Conservation (phyloP, 2,797 vertebrate species). For the Trachurus trachurus region DNA sequence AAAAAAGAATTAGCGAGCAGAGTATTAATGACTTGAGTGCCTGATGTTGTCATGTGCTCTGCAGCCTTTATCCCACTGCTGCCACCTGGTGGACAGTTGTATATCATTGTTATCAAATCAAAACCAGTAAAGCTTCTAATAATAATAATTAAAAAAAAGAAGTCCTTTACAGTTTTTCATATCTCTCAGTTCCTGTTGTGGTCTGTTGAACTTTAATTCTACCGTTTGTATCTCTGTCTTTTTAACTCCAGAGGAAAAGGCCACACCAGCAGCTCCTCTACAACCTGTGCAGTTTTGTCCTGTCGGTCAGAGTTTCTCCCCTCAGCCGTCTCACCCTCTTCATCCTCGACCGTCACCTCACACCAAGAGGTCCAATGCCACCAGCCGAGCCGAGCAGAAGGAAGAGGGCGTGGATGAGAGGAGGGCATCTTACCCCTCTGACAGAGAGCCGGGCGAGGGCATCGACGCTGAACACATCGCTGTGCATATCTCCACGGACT, state of each 20-base stretch:
- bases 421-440: constrained; percentile 69
- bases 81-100: constrained; percentile 64
- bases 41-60: not conserved
- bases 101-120: not conserved
- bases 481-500: constrained; percentile 50
- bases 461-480: constrained; percentile 85
- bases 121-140: not conserved
- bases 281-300: constrained; percentile 66
- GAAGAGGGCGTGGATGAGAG: constrained; percentile 43
- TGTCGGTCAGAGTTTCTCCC: constrained; percentile 71
- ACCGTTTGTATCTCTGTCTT: constrained; percentile 4
- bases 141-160: not conserved
- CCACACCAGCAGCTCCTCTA: constrained; percentile 40
- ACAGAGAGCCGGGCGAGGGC: constrained; percentile 87
- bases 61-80: constrained; percentile 23
- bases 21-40: not conserved
- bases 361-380: constrained; percentile 58
- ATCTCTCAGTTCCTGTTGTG: not conserved
- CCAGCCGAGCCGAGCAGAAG: constrained; percentile 43
- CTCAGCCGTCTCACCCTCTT: constrained; percentile 53
- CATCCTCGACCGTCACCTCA: constrained; percentile 52
- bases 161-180: no score
- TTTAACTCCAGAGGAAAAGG: constrained; percentile 76
- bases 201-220: not conserved
- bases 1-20: no score